Percentiles rank a stretch among this genome's conserved stretches.
phyloP scores from a whole-genome alignment of 2,888 invertebrate genomes.

The Lymantria monacha region DNA sequence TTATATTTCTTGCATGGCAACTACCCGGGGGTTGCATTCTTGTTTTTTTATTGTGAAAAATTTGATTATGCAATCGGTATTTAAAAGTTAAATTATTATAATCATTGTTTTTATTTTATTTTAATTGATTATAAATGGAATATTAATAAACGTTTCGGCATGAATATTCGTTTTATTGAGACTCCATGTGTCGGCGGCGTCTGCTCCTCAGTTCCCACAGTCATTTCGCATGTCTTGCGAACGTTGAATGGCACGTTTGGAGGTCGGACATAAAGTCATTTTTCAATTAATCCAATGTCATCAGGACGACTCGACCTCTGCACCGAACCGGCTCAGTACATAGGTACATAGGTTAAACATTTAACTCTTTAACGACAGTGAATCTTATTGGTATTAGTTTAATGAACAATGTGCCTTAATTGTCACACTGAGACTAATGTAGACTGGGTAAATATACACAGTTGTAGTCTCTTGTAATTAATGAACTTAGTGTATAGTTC shows the following conservation, averaged over 20 bases:
- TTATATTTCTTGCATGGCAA: conserved; percentile 78
- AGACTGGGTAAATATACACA: conserved; percentile 59
- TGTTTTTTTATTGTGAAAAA: conserved; percentile 73
- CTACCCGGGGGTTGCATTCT: conserved; percentile 74
- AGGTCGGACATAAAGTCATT: conserved; percentile 72
- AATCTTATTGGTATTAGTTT: conserved; percentile 39
- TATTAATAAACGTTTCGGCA: conserved; percentile 70
- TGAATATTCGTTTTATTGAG: conserved; percentile 50
- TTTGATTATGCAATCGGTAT: conserved; percentile 77
- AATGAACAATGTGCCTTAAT: conserved; percentile 39
- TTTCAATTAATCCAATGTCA: conserved; percentile 78
- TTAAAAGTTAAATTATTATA: conserved; percentile 30
- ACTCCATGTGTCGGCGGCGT: conserved; percentile 21
- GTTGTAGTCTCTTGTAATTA: conserved; percentile 34
- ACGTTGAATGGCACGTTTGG: conserved; percentile 54
- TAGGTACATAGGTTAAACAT: conserved; percentile 39
- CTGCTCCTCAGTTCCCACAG: conserved; percentile 49
- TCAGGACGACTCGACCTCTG: conserved; percentile 66
- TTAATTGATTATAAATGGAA: conserved; percentile 52
- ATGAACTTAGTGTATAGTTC: neutral
- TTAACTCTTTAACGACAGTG: conserved; percentile 36
- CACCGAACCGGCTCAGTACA: conserved; percentile 45
- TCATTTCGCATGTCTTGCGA: conserved; percentile 45
- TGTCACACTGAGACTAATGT: conserved; percentile 25
- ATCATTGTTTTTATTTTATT: conserved; percentile 49